Evolutionary conservation across 2,888 invertebrate species (phyloP), one percentile per base, ranked within the genome.

Genomic region (Phytoseiulus persimilis): DNA sequence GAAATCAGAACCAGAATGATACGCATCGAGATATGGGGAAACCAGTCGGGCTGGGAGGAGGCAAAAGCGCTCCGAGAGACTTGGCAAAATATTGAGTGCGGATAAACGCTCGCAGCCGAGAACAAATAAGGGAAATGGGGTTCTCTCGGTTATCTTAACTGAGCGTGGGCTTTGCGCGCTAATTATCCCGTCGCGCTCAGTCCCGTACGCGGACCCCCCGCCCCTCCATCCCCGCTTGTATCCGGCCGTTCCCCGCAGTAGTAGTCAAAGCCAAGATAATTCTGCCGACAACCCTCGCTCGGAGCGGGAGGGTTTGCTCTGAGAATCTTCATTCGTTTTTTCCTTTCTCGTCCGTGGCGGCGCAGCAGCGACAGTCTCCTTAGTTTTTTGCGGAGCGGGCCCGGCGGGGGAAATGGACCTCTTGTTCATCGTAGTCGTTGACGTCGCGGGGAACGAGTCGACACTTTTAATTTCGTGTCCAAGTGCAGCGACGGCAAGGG

Each of bases 401-500:
- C 65, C 65, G 11, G 65, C 65, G 1, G 2, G 65, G 2, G 65
- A 28, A 28, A 65, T 65, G 65, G 65, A 28, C 23, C 65, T 65
- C 65, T 65, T 65, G 65, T 65, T 65, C 65, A 65, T 65, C 65
- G 28, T 65, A 6, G 65, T 23, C 65, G 65, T 14, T 28, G 65
- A 28, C 65, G 65, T 14, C 18, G 65, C 65, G 65, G 65, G 65
- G 65, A 65, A 65, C 65, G 65, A 65, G 65, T 65, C 65, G 65
- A 65, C 65, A 65, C 65, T 65, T 65, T 65, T 65, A 65, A 65
- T 65, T 65, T 65, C 65, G 65, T 65, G 65, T 65, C 65, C 65
- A 65, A 65, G 65, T 11, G 2, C 11, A 65, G 65, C 65, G 18
- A 28, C 5, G 28, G 28, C 65, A 65, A 23, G 28, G 18, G 28